Conservation (phyloP, 2,113 vertebrate species). For the Montifringilla adamsi region DNA sequence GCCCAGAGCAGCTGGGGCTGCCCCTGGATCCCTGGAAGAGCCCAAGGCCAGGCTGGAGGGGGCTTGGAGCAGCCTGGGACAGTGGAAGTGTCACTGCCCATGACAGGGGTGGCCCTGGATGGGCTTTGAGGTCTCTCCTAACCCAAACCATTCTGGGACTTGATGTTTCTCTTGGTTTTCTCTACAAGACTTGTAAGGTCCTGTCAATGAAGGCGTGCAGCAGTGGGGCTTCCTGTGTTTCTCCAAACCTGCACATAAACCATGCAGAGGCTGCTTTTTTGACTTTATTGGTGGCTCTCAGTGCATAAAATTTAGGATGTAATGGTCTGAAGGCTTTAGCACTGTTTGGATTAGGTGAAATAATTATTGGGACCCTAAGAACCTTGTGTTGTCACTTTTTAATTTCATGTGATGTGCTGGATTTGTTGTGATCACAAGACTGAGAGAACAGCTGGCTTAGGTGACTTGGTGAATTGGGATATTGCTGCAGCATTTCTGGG, state of each 20-base stretch:
- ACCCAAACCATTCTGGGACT: neutral
- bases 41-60: fast-evolving
- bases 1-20: neutral
- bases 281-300: neutral
- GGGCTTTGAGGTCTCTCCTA: neutral
- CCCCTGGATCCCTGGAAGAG: neutral
- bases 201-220: neutral
- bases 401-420: neutral
- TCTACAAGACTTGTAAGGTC: neutral
- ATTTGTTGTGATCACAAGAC: neutral
- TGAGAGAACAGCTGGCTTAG: neutral
- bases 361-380: neutral
- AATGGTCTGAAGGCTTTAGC: neutral
- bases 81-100: neutral
- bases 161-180: neutral
- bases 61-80: neutral
- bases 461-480: neutral
- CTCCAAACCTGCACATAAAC: neutral
- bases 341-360: neutral
- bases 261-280: neutral
- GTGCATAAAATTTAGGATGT: neutral
- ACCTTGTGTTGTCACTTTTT: neutral
- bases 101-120: neutral
- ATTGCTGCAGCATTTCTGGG: neutral
- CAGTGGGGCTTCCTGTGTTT: neutral